Evolutionary conservation across 2,797 vertebrate genomes (phyloP).

Genomic region (Rachycentron canadum): DNA sequence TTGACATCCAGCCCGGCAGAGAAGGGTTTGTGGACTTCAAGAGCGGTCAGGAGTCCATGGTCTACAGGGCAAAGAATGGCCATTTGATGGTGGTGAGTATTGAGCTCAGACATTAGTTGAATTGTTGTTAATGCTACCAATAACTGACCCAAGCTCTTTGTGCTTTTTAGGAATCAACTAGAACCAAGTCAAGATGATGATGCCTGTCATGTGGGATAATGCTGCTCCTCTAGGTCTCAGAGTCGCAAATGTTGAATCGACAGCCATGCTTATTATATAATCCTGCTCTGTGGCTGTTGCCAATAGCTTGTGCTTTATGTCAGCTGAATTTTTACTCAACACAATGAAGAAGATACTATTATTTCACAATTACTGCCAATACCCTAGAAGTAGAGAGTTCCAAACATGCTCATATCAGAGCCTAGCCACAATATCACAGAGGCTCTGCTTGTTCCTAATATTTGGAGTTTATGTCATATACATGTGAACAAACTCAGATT

Average conservation of each 20-base stretch:
- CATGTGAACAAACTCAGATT: constrained; percentile 38
- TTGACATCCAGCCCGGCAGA: constrained; percentile 91
- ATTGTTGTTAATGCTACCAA: background rate
- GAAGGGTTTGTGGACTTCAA: constrained; percentile 93
- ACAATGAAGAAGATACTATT: constrained; percentile 14
- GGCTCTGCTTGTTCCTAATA: constrained; percentile 9
- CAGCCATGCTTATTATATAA: constrained; percentile 37
- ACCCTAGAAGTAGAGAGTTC: constrained; percentile 10
- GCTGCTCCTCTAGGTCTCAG: constrained; percentile 8
- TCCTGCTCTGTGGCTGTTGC: constrained; percentile 40
- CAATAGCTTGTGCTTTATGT: constrained; percentile 16
- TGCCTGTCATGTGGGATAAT: background rate
- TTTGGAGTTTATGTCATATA: constrained; percentile 7
- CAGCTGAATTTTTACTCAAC: constrained; percentile 34
- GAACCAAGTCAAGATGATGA: constrained; percentile 76
- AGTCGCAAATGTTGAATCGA: constrained; percentile 21
- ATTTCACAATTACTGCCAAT: constrained; percentile 62
- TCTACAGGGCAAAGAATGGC: constrained; percentile 94
- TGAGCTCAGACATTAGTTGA: background rate
- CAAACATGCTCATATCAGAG: constrained; percentile 11
- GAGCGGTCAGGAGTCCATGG: constrained; percentile 89
- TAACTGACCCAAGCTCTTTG: background rate
- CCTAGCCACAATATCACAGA: constrained; percentile 20
- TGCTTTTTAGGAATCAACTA: constrained; percentile 77
- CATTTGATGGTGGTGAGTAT: constrained; percentile 94